Base-by-base conservation (phyloP, 2,797 vertebrate genomes). In the Orestias chungarensis region DNA sequence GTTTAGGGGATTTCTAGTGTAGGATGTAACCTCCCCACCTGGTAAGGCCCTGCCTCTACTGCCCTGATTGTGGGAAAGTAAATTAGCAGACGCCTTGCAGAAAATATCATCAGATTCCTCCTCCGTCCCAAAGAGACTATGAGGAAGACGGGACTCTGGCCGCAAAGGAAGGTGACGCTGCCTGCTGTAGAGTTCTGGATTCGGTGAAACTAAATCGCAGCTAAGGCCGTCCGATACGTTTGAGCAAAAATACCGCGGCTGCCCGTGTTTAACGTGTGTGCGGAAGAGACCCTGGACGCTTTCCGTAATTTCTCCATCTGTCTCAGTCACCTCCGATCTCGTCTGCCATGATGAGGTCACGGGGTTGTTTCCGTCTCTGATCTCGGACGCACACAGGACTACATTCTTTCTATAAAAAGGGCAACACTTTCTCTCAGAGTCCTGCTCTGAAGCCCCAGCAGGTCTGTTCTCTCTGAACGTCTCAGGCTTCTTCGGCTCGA, bases 401-500 rank as follows among this genome's bases (percentile, higher is more conserved):
- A 86, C 85, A 75, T 91, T 93, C 86, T 89, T 93, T 85, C 87
- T 89, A 68, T 79, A 73, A 76, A 87, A 90, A 18, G 85, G 80
- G 59, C 87, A 87, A 14, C 86, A 77, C 27, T 81, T 86, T 57
- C 79, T 84, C 71, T 89, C 90, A 10, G 83, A 57, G 49, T 89
- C 79, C 52, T 88, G 88, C 27, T 94, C 93, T 11, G 87, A 85
- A 70, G 76, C 33, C 20, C 75, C 64, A 79, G 93, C 92, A 29
- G 92, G 80, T 68, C 89, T 91, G 17, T 88, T 84, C 67, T 91
- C 87, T 27, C 88, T 80, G 68, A 93, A 94, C 1, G 88, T 64
- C 52, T 91, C 93, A 0, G 93, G 92, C 15, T 95, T 92, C 66
- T 96, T 95, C 6, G 93, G 82, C 68, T 97, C 96, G 81, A 97